A percentile compares a stretch with the other conserved stretches of the same genome.
These are phyloP conservation scores for Raja brachyura DNA, from an alignment of 2,113 vertebrate species.

Conservation along the genomic window DNA sequence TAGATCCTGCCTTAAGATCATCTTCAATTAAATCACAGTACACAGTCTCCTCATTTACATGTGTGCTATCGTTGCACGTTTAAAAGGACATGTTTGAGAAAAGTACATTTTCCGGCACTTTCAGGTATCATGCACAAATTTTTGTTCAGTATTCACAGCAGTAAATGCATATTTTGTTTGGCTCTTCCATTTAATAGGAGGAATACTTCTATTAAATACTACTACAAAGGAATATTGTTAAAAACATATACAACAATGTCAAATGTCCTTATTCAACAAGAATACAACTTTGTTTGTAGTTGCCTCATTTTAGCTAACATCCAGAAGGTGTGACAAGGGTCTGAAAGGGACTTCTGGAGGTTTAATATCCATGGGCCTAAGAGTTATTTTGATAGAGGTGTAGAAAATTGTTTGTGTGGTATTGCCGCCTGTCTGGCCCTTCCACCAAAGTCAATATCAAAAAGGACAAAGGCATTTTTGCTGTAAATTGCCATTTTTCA, in stretches of 20 bases:
- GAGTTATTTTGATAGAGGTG: not conserved
- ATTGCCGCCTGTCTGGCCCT: not conserved
- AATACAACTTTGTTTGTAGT: not conserved
- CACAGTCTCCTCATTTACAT: not conserved
- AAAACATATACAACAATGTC: not conserved
- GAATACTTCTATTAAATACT: not conserved
- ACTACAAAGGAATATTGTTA: no score
- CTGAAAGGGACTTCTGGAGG: not conserved
- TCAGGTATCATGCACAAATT: not conserved
- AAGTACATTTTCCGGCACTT: not conserved
- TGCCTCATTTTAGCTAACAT: not conserved
- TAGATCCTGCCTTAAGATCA: not conserved
- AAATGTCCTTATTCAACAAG: not conserved
- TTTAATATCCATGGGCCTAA: not conserved
- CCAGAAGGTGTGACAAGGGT: not conserved
- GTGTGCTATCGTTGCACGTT: not conserved
- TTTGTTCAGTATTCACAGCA: not conserved
- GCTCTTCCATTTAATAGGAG: not conserved
- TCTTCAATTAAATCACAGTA: not conserved
- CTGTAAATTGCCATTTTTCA: not conserved
- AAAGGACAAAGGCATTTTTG: not conserved
- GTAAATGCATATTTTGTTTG: not conserved
- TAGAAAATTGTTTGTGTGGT: not conserved
- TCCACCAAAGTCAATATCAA: not conserved
- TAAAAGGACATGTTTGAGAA: not conserved